phyloP scores from a whole-genome alignment of 2,888 invertebrate species.

The Orthosia incerta region DNA sequence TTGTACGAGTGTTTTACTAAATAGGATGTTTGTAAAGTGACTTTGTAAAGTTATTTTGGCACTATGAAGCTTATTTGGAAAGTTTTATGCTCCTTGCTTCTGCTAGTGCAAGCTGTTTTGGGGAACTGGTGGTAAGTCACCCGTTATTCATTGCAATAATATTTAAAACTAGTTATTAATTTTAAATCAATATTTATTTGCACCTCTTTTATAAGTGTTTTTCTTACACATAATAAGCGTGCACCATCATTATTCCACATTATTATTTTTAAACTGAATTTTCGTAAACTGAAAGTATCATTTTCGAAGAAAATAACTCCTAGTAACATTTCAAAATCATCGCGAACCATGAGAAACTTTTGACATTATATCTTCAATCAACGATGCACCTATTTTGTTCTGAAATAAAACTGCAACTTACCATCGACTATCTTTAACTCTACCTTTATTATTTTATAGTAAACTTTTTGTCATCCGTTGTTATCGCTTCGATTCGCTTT shows the following conservation, averaged over 20 bases:
- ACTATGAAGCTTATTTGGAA: slow-evolving; percentile 87
- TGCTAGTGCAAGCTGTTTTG: slow-evolving; percentile 82
- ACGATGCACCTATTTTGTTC: neutral
- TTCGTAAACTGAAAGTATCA: neutral
- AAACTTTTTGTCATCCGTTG: neutral
- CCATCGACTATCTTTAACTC: neutral
- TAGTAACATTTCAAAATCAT: neutral
- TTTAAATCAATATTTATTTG: neutral
- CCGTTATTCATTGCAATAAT: neutral
- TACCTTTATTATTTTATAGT: neutral
- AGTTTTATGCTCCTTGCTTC: slow-evolving; percentile 81
- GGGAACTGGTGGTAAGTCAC: slow-evolving; percentile 89
- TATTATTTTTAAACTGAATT: neutral
- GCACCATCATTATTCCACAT: too few relatives aligned
- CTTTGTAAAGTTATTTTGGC: slow-evolving; percentile 74
- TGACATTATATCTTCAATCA: neutral
- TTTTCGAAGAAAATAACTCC: neutral
- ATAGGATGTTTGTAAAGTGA: slow-evolving; percentile 76
- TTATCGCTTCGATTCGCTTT: neutral
- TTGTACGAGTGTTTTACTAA: slow-evolving; percentile 69
- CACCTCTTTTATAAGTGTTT: neutral
- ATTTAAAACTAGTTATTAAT: neutral
- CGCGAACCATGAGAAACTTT: neutral
- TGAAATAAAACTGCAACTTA: neutral
- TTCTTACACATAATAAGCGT: neutral